phyloP scores from a whole-genome alignment of 2,797 vertebrate genomes.

The Pelobates cultripes region DNA sequence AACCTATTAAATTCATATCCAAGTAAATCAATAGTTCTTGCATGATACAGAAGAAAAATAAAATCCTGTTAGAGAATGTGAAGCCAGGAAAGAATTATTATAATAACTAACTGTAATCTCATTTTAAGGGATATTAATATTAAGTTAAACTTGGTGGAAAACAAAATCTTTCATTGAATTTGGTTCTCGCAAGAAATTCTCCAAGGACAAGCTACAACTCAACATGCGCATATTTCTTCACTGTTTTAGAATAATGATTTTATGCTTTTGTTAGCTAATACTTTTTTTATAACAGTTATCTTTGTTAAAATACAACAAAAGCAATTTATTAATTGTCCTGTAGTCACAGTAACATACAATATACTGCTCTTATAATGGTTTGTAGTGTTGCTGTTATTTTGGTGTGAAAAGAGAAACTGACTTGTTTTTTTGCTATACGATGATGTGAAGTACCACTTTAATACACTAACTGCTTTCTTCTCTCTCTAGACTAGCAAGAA shows the following conservation, averaged over 20 bases:
- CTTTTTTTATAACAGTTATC: background rate
- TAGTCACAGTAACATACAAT: no score
- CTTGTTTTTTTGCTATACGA: no score
- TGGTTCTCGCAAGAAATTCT: background rate
- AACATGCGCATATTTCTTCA: background rate
- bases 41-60: slow-evolving; percentile 40
- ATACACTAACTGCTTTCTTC: no score
- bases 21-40: slow-evolving; percentile 53
- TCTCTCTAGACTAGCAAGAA: no score
- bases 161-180: slow-evolving; percentile 9
- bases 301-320: background rate
- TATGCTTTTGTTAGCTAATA: background rate
- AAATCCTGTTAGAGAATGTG: slow-evolving; percentile 38
- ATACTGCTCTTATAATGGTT: no score
- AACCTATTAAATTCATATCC: slow-evolving; percentile 52
- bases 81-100: slow-evolving; percentile 43
- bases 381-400: no score
- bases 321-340: no score
- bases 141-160: slow-evolving; percentile 38
- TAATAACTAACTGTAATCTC: slow-evolving; percentile 35
- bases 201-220: background rate
- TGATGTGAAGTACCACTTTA: no score
- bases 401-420: no score
- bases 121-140: slow-evolving; percentile 45
- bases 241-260: background rate